phyloP scores from a whole-genome alignment of 2,113 vertebrate species.

The Mesitornis unicolor region DNA sequence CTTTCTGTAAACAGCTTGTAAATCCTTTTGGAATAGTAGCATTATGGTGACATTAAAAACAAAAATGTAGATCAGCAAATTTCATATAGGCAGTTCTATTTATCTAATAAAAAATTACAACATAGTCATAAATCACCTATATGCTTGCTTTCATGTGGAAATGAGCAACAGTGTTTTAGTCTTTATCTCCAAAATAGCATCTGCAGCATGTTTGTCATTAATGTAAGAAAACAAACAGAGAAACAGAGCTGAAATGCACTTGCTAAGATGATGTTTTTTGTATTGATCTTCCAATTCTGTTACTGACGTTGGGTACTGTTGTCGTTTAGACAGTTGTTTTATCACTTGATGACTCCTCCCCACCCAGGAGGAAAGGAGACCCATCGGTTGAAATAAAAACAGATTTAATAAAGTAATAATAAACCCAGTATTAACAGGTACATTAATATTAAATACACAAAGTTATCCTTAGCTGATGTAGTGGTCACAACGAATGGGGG shows the following conservation, averaged over 20 bases:
- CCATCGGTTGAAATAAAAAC: no score
- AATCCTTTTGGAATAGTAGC: conserved; percentile 44
- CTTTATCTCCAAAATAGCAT: conserved; percentile 38
- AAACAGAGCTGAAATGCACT: conserved; percentile 16
- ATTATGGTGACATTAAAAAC: conserved; percentile 33
- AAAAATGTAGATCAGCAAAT: conserved; percentile 33
- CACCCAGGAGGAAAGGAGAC: no score
- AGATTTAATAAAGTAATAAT: no score
- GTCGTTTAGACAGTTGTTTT: no score
- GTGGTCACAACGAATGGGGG: no score
- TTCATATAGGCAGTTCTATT: conserved; percentile 48
- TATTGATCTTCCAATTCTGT: neutral
- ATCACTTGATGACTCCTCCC: no score
- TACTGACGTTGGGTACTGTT: neutral
- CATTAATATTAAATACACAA: no score
- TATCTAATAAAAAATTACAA: conserved; percentile 59
- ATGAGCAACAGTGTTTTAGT: conserved; percentile 6
- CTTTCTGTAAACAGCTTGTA: conserved; percentile 49
- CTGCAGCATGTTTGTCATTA: conserved; percentile 33
- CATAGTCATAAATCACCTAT: conserved; percentile 36
- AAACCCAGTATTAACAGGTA: no score
- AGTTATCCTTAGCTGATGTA: no score
- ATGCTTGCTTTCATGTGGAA: conserved; percentile 26
- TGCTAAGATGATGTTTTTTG: neutral
- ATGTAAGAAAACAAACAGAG: conserved; percentile 17